Base-by-base conservation (phyloP, 2,888 invertebrate species). In the Chymomyza procnemis region DNA sequence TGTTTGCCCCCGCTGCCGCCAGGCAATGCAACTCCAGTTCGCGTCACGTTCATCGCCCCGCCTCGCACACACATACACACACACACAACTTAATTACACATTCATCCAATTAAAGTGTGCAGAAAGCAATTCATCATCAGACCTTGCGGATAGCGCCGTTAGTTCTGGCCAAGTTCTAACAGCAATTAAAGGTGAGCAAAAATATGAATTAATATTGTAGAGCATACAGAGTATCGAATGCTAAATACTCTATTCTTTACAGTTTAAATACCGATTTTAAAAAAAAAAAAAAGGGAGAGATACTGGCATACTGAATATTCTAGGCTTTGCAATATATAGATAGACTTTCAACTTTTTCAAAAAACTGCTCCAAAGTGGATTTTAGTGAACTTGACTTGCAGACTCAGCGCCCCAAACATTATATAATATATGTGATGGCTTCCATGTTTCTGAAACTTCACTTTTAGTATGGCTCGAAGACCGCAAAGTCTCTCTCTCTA, bases 101-200 rank as follows among this genome's bases (percentile, higher is more conserved):
- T 82, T 87, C 85, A 76, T 79, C 88, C 88, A 89, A 89, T 89
- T 89, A 88, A 89, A 89, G 78, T 84, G 76, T 79, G 83, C 85
- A 81, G 80, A 88, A 80, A 79, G 86, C 89, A 89, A 89, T 89
- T 89, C 89, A 89, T 89, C 85, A 82, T 75, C 79, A 64, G 63
- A 58, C 48, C 26, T 26, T 56, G 34, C n/a, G 48, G n/a, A 47
- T 9, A 26, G 69, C 61, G 66, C 80, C 78, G 78, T 80, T 78
- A 76, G 78, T 71, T 69, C 76, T 78, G 76, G 69, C 76, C 80
- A 75, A 75, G 76, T 78, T 79, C 81, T 79, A 79, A 79, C 74
- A 79, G 79, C 79, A 79, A 79, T 79, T 79, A 80, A 79, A 76
- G 67, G 52, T 65, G 65, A 60, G 16, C 34, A 41, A 9, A 41